A percentile compares a stretch with the other conserved stretches of the same genome.
Conservation (phyloP, 2,797 vertebrate genomes). For the Pseudomugil gertrudae region DNA sequence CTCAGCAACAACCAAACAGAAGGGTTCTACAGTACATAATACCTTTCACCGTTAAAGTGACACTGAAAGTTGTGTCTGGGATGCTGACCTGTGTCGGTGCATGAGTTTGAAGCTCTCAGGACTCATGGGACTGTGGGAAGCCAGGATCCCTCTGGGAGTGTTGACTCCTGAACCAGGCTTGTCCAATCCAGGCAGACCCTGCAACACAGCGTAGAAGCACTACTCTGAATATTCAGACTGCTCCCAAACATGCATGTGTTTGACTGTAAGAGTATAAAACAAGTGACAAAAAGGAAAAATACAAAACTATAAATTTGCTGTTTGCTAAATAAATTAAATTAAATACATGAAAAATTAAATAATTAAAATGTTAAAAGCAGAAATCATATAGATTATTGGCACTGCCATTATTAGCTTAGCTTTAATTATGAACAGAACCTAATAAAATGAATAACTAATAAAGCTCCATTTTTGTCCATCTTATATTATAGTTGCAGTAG, state of each 20-base stretch:
- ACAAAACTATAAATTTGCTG: too few relatives aligned
- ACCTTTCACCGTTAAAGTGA: fast-evolving
- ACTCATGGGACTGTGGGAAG: constrained; percentile 91
- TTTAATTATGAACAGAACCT: fast-evolving
- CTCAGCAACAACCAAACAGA: background rate
- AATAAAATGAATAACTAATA: constrained; percentile 15
- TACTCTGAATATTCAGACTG: constrained; percentile 71
- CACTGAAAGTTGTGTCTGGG: background rate
- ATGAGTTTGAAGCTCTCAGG: constrained; percentile 92
- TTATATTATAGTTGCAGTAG: background rate
- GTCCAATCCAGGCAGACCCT: constrained; percentile 94
- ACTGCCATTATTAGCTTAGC: background rate
- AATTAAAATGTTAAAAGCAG: background rate
- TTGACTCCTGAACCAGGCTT: constrained; percentile 85
- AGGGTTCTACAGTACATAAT: background rate
- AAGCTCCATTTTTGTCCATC: background rate
- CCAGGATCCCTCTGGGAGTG: constrained; percentile 85
- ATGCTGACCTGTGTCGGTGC: constrained; percentile 91
- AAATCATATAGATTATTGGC: background rate
- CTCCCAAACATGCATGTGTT: fast-evolving
- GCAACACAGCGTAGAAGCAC: constrained; percentile 75
- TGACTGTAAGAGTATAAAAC: too few relatives aligned
- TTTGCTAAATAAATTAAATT: too few relatives aligned
- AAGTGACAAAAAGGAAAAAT: background rate
- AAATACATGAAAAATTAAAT: background rate